Conservation (phyloP, 2,113 vertebrate genomes). For the Tetrao urogallus region DNA sequence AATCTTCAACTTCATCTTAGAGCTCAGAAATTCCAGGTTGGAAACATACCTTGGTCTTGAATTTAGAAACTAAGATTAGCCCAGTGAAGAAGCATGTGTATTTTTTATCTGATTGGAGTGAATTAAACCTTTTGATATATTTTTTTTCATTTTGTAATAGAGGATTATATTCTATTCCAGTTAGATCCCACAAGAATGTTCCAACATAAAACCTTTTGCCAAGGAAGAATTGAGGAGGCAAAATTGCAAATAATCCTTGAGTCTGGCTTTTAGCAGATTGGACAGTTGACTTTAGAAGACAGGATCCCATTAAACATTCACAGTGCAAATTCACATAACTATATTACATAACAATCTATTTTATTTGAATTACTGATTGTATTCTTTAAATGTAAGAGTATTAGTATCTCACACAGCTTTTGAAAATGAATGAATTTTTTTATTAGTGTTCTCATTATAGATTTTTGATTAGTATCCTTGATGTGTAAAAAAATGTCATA, state of each 20-base stretch:
- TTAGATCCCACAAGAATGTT: not conserved
- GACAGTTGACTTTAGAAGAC: not conserved
- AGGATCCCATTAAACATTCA: not conserved
- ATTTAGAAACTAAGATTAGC: not conserved
- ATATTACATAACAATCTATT: not conserved
- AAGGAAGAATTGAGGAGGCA: not conserved
- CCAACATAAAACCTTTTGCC: not conserved
- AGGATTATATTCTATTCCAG: not conserved
- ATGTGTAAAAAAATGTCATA: not conserved
- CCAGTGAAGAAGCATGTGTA: not conserved
- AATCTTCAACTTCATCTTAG: not conserved
- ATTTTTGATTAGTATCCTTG: not conserved
- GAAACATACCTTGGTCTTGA: not conserved
- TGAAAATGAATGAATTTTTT: not conserved
- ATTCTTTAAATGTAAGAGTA: not conserved
- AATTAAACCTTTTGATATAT: not conserved
- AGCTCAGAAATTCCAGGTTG: not conserved
- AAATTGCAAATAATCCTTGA: not conserved
- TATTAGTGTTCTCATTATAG: not conserved
- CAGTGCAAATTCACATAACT: not conserved
- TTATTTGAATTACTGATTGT: not conserved
- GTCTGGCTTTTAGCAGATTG: not conserved
- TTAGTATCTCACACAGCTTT: not conserved
- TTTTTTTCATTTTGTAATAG: not conserved
- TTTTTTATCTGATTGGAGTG: not conserved